Evolutionary conservation across 1,140 invertebrate species (phyloP).

Genomic region (Conopomorpha cramerella): DNA sequence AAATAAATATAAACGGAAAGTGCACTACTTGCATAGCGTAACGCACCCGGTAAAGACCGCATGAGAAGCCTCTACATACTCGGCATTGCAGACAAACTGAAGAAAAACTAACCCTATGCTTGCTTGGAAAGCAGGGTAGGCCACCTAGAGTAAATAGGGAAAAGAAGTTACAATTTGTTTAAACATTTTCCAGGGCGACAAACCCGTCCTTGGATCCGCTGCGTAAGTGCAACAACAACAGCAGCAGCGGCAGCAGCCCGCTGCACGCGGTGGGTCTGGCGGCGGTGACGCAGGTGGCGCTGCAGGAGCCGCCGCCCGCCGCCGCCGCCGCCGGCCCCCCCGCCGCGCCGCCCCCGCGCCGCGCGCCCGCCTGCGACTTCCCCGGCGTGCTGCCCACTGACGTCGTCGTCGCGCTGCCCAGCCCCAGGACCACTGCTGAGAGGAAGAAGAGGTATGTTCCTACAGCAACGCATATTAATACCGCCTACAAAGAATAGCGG

Average conservation of each 20-base stretch:
- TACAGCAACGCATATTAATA: no score
- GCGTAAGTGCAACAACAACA: constrained; percentile 33
- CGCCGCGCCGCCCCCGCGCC: constrained; percentile 14
- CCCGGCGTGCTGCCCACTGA: constrained; percentile 54
- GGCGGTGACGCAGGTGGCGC: constrained; percentile 65
- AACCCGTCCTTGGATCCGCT: constrained; percentile 32
- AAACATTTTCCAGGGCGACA: constrained; percentile 14
- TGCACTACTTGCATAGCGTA: no score
- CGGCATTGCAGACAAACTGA: no score
- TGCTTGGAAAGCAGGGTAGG: no score
- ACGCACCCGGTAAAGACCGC: no score
- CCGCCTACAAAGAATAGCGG: no score
- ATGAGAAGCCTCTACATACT: no score
- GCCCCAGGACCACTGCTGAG: constrained; percentile 26
- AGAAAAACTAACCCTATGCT: no score
- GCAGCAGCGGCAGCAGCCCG: constrained; percentile 55
- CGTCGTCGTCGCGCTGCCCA: constrained; percentile 49
- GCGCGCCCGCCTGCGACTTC: constrained; percentile 28
- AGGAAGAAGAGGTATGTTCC: constrained; percentile 21
- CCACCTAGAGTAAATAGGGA: no score
- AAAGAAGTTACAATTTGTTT: no score
- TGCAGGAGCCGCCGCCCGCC: constrained; percentile 19
- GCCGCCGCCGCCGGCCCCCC: constrained; percentile 10
- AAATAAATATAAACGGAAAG: no score
- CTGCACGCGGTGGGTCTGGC: constrained; percentile 66